Base-by-base conservation (phyloP, 2,888 invertebrate genomes). In the Sympetrum striolatum region DNA sequence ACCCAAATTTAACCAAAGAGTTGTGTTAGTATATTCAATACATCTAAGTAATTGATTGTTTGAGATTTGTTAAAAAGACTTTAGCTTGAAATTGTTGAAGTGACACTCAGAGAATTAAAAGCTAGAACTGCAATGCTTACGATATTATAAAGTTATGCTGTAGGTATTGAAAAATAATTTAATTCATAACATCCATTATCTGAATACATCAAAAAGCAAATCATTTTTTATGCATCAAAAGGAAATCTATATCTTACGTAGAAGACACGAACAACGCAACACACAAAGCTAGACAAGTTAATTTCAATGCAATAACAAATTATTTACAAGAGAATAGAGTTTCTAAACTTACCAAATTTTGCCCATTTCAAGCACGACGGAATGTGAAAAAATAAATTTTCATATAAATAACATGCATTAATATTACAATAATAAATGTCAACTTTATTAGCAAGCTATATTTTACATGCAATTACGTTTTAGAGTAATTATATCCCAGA, bases 351-450 rank as follows among this genome's bases (percentile, higher is more conserved):
- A 86, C 86, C 86, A 86, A 64, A 35, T 31, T 37, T 60, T 86
- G 86, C 86, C 86, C 73, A 73, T 25, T 60, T 86, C 58, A 64
- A 37, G 37, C 60, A 86, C 37, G 86, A 86, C 18, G 64, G 60
- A 60, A 86, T 86, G 86, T 37, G 60, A 86, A 37, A 86, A 86
- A 86, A 86, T 86, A 60, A 86, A 60, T 86, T 64, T 35, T 35
- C n/a, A 86, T 8, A 86, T n/a, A 60, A 60, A 86, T 3, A 60
- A 25, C 86, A 86, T 86, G 86, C 86, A 37, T 60, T 64, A 58
- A 44, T 12, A 22, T n/a, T 37, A 39, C 22, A 37, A 39, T 37
- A 39, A 14, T 18, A 10, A 64, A 18, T 64, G 22, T 39, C 12
- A 64, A 86, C n/a, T 10, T 25, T 3, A 14, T 31, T 25, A 73